Percentiles rank a stretch among this genome's conserved stretches.
These are phyloP conservation scores for Tiphia femorata DNA, from an alignment of 2,888 invertebrate species.

Conservation along the genomic window DNA sequence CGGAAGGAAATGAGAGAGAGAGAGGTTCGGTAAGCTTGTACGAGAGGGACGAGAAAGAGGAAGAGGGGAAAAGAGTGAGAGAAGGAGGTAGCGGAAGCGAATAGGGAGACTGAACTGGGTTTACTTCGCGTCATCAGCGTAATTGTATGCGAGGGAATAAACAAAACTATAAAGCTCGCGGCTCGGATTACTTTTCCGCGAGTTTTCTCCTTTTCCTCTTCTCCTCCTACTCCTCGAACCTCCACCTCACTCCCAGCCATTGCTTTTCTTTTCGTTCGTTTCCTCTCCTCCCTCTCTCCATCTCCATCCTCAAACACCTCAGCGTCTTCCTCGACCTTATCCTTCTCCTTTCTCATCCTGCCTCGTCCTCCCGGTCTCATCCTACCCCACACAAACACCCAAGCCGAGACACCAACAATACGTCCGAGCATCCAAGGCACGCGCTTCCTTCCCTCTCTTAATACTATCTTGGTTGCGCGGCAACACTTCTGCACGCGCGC, in stretches of 20 bases:
- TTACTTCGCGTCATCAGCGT: conserved; percentile 52
- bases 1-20: neutral
- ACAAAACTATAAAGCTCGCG: conserved; percentile 57
- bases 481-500: neutral
- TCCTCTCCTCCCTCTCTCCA: conserved; percentile 55
- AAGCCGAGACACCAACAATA: too few relatives aligned
- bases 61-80: conserved; percentile 2
- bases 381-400: too few relatives aligned
- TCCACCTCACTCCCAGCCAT: neutral
- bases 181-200: conserved; percentile 51
- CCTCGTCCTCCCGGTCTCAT: too few relatives aligned
- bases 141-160: conserved; percentile 57
- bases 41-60: neutral
- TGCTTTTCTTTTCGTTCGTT: neutral
- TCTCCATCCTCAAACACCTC: too few relatives aligned
- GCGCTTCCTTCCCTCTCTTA: neutral
- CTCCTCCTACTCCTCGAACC: neutral
- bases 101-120: conserved; percentile 7
- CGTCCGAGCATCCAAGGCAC: too few relatives aligned
- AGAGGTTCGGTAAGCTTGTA: too few relatives aligned
- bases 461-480: neutral
- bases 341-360: too few relatives aligned
- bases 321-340: too few relatives aligned
- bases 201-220: conserved; percentile 25
- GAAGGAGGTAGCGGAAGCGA: neutral